Base-by-base conservation (phyloP, 2,797 vertebrate genomes). In the Microhierax caerulescens region DNA sequence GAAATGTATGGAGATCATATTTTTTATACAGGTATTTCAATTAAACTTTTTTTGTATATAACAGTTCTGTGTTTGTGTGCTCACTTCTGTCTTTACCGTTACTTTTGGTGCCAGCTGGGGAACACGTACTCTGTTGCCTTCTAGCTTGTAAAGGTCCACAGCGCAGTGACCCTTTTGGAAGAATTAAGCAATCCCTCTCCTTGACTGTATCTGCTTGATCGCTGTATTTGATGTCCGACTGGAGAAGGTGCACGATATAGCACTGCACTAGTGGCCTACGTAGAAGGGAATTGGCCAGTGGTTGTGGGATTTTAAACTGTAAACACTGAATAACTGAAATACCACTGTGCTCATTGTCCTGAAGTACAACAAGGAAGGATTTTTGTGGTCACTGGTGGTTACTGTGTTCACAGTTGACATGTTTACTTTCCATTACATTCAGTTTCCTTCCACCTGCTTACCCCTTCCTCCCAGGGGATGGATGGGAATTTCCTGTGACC, bases 21-120 rank as follows among this genome's bases (percentile, higher is more conserved):
- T 99, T 99, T 99, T 99, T 98, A 99, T 99, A 99, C 99, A 98
- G 98, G 98, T 98, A 98, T 99, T 99, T 99, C 98, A 99, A 99
- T 99, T 99, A 99, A 99, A 99, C 96, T 96, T 98, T 98, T 98
- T 99, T 99, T 99, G 98, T 99, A 99, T 98, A 98, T 98, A 98
- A 98, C 19, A 27, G 45, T 61, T 47, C 32, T 94, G 53, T 65
- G 37, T 92, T 61, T 48, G 80, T 93, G 72, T 96, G 36, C 14
- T 96, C 28, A 14, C 28, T 88, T 88, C 16, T 8, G 11, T 72
- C 13, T 69, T 88, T 28, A 6, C 13, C 2, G 1, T 65, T 73
- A 4, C 30, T 76, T 32, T 30, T n/a, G 47, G 34, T 88, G 57
- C 48, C 63, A 45, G 8, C 30, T 73, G 45, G 41, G n/a, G 9